Conservation (phyloP, 2,113 vertebrate species). For the Peromyscus californicus region DNA sequence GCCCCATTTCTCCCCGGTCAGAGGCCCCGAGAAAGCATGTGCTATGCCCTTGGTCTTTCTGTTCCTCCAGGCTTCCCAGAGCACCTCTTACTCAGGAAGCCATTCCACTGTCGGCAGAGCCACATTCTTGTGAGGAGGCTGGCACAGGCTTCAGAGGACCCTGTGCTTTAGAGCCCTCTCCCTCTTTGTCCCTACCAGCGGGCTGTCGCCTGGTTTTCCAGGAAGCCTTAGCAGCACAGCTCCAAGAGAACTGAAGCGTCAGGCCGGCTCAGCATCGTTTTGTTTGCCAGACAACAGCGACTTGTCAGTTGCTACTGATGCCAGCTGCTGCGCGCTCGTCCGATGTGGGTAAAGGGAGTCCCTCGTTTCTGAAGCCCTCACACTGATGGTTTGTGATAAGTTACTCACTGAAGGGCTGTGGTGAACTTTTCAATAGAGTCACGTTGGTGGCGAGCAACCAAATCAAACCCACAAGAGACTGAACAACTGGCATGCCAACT, state of each 20-base stretch:
- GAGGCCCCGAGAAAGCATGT: rapidly evolving
- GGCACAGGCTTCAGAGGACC: background rate
- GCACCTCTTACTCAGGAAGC: background rate
- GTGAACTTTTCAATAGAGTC: background rate
- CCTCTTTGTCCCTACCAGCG: background rate
- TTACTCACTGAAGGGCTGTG: background rate
- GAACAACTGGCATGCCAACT: background rate
- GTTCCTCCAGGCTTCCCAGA: background rate
- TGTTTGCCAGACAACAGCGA: background rate
- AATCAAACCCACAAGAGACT: background rate
- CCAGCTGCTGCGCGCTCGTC: background rate
- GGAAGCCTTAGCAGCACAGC: background rate
- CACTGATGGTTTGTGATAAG: background rate
- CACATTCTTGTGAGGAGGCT: background rate
- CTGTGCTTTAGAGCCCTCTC: background rate
- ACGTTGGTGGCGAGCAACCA: background rate
- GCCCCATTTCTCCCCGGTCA: background rate
- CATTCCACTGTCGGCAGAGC: background rate
- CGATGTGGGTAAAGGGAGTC: background rate
- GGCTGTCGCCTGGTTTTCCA: background rate
- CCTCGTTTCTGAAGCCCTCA: background rate
- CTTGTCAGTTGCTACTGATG: constrained; percentile 40
- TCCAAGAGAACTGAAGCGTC: background rate
- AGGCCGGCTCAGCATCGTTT: background rate
- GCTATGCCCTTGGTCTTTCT: background rate